Percentiles rank a stretch among this genome's conserved stretches.
These are phyloP conservation scores for Nesometra sesokonis DNA, from an alignment of 35 echinoderm and acorn worm species.

Conservation along the genomic window DNA sequence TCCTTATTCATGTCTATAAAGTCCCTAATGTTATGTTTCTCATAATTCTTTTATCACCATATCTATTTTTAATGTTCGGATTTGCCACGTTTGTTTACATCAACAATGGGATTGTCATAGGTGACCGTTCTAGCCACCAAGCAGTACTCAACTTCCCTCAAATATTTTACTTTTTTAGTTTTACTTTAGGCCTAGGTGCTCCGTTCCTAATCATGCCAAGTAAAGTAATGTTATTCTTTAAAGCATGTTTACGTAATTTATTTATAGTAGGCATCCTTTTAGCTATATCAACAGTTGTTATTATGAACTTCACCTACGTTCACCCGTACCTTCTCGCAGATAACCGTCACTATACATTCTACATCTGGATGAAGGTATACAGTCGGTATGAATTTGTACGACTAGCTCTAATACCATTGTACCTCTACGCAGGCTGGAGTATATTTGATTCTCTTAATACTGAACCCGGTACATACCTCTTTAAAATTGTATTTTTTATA, in stretches of 20 bases:
- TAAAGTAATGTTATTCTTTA: constrained; percentile 36
- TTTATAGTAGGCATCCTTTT: constrained; percentile 18
- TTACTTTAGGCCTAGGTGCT: constrained; percentile 47
- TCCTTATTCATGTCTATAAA: constrained; percentile 26
- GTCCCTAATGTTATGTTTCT: constrained; percentile 44
- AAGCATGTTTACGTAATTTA: constrained; percentile 26
- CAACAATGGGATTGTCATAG: constrained; percentile 85
- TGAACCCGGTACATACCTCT: constrained; percentile 38
- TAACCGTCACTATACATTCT: constrained; percentile 87
- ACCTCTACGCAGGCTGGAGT: constrained; percentile 73
- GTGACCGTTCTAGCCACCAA: constrained; percentile 63
- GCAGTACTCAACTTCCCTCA: constrained; percentile 73
- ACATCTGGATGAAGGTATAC: constrained; percentile 76
- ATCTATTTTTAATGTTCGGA: constrained; percentile 35
- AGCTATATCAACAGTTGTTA: constrained; percentile 18
- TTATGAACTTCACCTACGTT: constrained; percentile 65
- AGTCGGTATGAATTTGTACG: constrained; percentile 38
- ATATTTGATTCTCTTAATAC: constrained; percentile 47
- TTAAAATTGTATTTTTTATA: constrained; percentile 50
- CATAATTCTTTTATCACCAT: constrained; percentile 41
- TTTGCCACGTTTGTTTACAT: constrained; percentile 69
- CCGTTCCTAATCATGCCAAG: constrained; percentile 36
- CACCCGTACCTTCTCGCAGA: constrained; percentile 84
- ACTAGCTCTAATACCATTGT: constrained; percentile 54
- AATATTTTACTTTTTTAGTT: constrained; percentile 71